A percentile compares a stretch with the other conserved stretches of the same genome.
Evolutionary conservation across 2,797 vertebrate genomes (phyloP).

Genomic region (Etheostoma nigrum): DNA sequence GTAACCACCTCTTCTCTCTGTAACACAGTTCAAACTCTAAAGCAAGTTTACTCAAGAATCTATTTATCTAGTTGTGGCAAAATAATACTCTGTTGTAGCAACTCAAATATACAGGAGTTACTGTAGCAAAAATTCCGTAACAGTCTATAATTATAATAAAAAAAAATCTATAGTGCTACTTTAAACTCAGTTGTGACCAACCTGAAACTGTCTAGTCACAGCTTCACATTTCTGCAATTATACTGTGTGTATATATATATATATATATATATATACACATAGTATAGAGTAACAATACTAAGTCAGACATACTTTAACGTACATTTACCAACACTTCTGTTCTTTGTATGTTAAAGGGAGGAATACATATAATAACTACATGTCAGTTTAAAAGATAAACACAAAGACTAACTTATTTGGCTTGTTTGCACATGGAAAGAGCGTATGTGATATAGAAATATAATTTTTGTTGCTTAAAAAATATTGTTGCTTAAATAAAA

Average conservation of each 20-base stretch:
- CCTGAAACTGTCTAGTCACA: not conserved
- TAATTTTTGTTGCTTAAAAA: not conserved
- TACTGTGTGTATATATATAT: too few relatives aligned
- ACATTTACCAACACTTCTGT: constrained; percentile 6
- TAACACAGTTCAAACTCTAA: not conserved
- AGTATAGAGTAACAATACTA: not conserved
- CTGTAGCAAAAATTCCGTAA: constrained; percentile 2
- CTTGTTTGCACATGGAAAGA: constrained; percentile 20
- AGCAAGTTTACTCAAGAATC: not conserved
- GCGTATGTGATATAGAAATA: constrained; percentile 11
- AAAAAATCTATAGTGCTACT: not conserved
- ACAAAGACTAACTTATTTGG: constrained; percentile 31
- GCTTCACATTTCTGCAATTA: not conserved
- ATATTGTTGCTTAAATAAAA: constrained; percentile 7
- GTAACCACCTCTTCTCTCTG: not conserved
- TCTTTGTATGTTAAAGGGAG: constrained; percentile 2
- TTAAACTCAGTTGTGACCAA: not conserved
- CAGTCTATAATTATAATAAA: not conserved
- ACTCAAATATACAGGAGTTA: not conserved
- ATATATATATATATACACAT: not conserved
- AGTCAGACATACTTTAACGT: constrained; percentile 1
- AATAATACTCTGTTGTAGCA: not conserved
- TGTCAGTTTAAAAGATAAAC: constrained; percentile 3
- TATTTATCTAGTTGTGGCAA: not conserved
- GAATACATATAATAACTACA: not conserved